phyloP scores from a whole-genome alignment of 2,888 invertebrate genomes.

The Drosophila leonis region DNA sequence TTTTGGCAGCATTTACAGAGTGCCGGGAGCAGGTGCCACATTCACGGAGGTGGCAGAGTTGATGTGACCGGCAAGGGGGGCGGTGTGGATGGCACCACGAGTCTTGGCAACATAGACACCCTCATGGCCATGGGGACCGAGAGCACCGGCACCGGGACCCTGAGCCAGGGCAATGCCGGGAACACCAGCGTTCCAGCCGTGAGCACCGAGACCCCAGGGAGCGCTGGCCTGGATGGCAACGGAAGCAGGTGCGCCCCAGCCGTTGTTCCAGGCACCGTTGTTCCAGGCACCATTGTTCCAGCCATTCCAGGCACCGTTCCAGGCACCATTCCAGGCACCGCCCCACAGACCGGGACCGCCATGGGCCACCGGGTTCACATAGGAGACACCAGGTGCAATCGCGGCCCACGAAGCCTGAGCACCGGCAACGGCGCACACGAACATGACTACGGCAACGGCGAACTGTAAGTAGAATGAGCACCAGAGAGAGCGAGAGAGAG shows the following conservation, averaged over 20 bases:
- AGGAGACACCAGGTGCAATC: conserved; percentile 78
- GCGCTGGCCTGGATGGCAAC: conserved; percentile 71
- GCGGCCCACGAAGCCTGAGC: conserved; percentile 83
- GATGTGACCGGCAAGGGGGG: conserved; percentile 84
- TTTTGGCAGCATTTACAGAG: conserved; percentile 61
- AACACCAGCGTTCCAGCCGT: conserved; percentile 84
- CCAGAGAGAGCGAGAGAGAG: background rate
- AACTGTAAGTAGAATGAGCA: conserved; percentile 64
- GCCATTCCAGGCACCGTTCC: conserved; percentile 72
- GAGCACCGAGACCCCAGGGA: conserved; percentile 69
- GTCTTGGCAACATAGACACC: conserved; percentile 85
- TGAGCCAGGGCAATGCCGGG: conserved; percentile 84
- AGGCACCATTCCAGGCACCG: conserved; percentile 64
- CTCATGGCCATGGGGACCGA: conserved; percentile 84
- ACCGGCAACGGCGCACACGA: conserved; percentile 82
- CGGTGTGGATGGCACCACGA: conserved; percentile 84
- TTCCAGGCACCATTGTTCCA: conserved; percentile 72
- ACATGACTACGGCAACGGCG: conserved; percentile 84
- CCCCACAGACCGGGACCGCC: conserved; percentile 70
- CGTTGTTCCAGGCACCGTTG: conserved; percentile 64
- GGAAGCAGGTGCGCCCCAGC: conserved; percentile 76
- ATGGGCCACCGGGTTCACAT: conserved; percentile 79
- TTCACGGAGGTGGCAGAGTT: conserved; percentile 84
- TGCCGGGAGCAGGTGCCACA: conserved; percentile 84
- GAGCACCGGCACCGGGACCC: conserved; percentile 73